Evolutionary conservation across 2,888 invertebrate genomes (phyloP).

Genomic region (Merodon equestris): DNA sequence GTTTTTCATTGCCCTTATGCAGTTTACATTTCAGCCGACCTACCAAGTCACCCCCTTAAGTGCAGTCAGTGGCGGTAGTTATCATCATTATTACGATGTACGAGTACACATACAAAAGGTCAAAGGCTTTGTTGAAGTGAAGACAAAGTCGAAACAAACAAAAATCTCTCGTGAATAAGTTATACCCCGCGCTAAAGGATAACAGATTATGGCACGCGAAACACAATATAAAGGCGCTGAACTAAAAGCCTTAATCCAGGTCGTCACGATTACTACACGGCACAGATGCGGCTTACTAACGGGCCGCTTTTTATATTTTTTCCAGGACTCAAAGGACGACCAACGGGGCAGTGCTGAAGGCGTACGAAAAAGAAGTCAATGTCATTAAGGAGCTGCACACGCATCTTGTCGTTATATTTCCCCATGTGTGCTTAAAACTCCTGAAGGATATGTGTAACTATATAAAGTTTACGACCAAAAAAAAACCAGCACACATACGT

Average conservation of each 20-base stretch:
- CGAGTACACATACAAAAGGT: constrained; percentile 39
- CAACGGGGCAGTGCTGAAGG: not conserved
- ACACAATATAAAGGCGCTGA: constrained; percentile 62
- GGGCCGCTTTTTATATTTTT: too few relatives aligned
- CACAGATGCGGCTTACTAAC: constrained; percentile 30
- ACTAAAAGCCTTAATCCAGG: constrained; percentile 61
- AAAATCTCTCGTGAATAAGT: constrained; percentile 37
- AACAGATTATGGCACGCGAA: constrained; percentile 57
- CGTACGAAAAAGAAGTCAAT: constrained; percentile 35
- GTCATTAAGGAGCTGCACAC: constrained; percentile 55
- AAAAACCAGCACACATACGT: constrained; percentile 1
- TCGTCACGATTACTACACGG: constrained; percentile 53
- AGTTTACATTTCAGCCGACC: not conserved
- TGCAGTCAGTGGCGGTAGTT: too few relatives aligned
- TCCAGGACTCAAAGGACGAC: not conserved
- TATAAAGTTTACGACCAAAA: constrained; percentile 38
- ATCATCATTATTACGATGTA: constrained; percentile 17
- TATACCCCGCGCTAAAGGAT: constrained; percentile 36
- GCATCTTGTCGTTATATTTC: constrained; percentile 46
- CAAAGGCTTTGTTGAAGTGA: not conserved
- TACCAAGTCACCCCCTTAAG: too few relatives aligned
- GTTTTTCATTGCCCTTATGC: constrained; percentile 10
- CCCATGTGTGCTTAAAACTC: constrained; percentile 24
- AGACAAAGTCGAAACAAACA: constrained; percentile 13
- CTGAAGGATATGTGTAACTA: constrained; percentile 14